A percentile compares a stretch with the other conserved stretches of the same genome.
Evolutionary conservation across 2,888 invertebrate genomes (phyloP).

Genomic region (Lasioglossum zephyrum): DNA sequence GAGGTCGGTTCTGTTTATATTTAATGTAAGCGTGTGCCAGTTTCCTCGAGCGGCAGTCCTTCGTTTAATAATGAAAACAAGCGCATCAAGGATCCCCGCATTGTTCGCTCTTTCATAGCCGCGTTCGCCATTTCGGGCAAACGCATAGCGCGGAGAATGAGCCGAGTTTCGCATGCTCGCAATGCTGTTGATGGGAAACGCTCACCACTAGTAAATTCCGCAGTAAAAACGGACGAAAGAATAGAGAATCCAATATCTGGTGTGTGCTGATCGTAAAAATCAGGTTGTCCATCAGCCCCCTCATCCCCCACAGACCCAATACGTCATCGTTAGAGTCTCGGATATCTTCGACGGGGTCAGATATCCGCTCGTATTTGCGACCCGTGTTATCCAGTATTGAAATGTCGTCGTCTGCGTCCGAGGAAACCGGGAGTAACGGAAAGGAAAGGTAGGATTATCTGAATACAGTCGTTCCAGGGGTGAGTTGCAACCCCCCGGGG

Average conservation of each 20-base stretch:
- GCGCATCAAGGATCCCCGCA: constrained; percentile 66
- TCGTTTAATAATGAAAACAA: constrained; percentile 68
- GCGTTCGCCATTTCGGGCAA: constrained; percentile 34
- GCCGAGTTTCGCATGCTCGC: background rate
- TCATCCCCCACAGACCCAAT: constrained; percentile 24
- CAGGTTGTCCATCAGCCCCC: background rate
- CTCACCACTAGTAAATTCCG: background rate
- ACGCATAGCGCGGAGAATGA: too few species aligned
- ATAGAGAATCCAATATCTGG: background rate
- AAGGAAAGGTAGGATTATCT: constrained; percentile 81
- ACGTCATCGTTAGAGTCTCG: constrained; percentile 58
- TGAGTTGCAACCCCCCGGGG: constrained; percentile 82
- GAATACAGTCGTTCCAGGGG: constrained; percentile 81
- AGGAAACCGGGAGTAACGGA: constrained; percentile 38
- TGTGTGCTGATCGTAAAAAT: constrained; percentile 2
- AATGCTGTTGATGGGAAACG: background rate
- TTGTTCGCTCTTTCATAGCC: constrained; percentile 51
- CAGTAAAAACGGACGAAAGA: background rate
- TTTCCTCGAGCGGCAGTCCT: constrained; percentile 66
- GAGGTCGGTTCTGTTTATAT: constrained; percentile 68
- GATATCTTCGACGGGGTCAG: constrained; percentile 51
- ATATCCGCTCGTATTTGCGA: constrained; percentile 70
- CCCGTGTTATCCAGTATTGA: constrained; percentile 74
- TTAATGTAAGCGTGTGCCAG: constrained; percentile 71
- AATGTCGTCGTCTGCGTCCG: constrained; percentile 71